A percentile compares a stretch with the other conserved stretches of the same genome.
These are phyloP conservation scores for Furcifer pardalis DNA, from an alignment of 2,797 vertebrate genomes.

Conservation along the genomic window DNA sequence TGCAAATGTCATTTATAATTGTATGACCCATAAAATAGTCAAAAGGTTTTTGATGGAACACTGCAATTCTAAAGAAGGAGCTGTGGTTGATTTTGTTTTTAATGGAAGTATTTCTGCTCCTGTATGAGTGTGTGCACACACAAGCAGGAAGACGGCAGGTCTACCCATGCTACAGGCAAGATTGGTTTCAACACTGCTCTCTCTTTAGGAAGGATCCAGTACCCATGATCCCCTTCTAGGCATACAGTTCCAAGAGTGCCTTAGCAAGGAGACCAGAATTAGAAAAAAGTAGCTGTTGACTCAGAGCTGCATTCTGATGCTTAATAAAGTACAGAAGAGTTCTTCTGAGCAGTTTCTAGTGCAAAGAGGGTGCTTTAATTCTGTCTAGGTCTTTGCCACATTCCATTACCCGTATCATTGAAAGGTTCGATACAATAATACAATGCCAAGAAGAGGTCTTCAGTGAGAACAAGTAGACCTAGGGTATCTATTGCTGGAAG, in stretches of 20 bases:
- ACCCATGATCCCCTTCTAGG: not conserved
- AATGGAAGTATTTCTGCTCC: not conserved
- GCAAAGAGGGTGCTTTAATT: not conserved
- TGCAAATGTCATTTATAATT: conserved; percentile 58
- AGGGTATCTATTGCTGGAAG: not conserved
- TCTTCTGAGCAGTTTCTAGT: not conserved
- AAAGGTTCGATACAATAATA: not conserved
- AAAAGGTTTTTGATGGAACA: conserved; percentile 15
- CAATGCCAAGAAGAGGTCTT: no score
- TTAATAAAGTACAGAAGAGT: not conserved
- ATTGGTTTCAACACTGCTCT: not conserved
- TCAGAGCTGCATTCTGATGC: not conserved
- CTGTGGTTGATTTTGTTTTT: not conserved
- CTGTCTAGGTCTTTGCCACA: not conserved
- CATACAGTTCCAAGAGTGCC: conserved; percentile 1
- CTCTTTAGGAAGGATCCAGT: not conserved
- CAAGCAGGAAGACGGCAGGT: not conserved
- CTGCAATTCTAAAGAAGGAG: conserved; percentile 32
- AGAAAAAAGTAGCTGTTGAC: not conserved
- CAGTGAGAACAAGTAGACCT: not conserved
- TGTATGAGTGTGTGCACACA: not conserved
- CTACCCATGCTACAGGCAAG: not conserved
- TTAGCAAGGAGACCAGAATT: not conserved
- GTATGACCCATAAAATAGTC: not conserved
- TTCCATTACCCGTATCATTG: not conserved